Conservation (phyloP, 2,113 vertebrate species). For the Petroica traversi region DNA sequence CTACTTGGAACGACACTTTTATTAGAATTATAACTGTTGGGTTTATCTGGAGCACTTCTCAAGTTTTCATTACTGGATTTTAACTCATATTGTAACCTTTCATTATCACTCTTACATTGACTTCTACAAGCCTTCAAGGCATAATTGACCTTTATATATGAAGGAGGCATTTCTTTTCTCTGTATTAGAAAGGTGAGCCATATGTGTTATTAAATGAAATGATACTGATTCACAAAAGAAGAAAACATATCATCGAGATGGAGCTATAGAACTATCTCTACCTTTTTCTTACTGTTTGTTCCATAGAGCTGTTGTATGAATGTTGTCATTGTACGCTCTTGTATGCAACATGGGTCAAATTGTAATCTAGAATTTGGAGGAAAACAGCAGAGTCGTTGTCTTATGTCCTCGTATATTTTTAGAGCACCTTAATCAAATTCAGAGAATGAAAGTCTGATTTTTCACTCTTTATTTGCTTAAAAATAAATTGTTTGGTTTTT, state of each 20-base stretch:
- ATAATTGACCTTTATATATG: constrained; percentile 47
- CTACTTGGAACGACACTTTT: constrained; percentile 37
- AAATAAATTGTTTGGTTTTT: rapidly evolving
- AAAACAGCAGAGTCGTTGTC: background rate
- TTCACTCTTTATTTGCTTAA: background rate
- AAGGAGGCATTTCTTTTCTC: constrained; percentile 45
- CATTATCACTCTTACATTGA: constrained; percentile 51
- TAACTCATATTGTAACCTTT: constrained; percentile 56
- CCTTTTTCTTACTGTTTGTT: background rate
- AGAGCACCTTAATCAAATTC: background rate
- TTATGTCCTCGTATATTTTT: background rate
- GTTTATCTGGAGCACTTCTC: constrained; percentile 45
- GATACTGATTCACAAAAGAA: background rate
- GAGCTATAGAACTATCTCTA: background rate
- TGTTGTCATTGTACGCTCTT: background rate
- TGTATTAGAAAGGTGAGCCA: background rate
- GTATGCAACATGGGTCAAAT: background rate
- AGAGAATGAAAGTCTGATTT: background rate
- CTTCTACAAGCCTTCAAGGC: constrained; percentile 45
- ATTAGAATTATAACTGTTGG: constrained; percentile 29
- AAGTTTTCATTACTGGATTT: constrained; percentile 54
- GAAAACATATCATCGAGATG: background rate
- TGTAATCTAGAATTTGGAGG: background rate
- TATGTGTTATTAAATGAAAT: constrained; percentile 20
- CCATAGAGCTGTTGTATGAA: background rate